phyloP scores from a whole-genome alignment of 2,888 invertebrate genomes.

The Pachydiplax longipennis region DNA sequence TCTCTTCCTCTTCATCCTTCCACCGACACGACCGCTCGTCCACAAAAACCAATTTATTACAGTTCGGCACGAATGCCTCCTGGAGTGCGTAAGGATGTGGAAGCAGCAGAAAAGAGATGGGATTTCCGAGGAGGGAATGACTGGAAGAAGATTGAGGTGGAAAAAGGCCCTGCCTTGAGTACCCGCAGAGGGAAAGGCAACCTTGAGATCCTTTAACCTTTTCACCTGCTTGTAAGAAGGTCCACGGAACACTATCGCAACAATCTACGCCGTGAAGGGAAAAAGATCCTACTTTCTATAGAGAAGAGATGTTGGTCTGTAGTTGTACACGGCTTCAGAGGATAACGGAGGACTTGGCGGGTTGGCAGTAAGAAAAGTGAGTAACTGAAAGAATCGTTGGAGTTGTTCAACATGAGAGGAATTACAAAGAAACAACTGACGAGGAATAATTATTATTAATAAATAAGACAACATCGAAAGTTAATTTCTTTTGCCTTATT shows the following conservation, averaged over 20 bases:
- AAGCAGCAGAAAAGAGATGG: neutral
- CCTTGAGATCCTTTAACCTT: neutral
- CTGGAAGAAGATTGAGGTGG: neutral
- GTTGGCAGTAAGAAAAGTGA: neutral
- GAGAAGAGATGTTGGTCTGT: neutral
- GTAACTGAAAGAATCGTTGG: neutral
- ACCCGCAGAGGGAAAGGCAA: neutral
- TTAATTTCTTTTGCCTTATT: no score
- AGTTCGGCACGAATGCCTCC: neutral
- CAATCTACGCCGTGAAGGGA: neutral
- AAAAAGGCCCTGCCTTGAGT: neutral
- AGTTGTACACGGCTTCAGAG: neutral
- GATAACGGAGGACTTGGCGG: neutral
- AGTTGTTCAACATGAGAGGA: neutral
- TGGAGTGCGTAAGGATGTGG: neutral
- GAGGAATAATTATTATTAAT: no score
- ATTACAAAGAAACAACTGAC: neutral
- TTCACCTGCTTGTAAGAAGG: neutral
- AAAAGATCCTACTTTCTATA: neutral
- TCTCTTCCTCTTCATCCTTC: neutral
- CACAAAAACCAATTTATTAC: neutral
- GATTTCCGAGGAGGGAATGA: neutral
- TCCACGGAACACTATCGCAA: constrained; percentile 4
- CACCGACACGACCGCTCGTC: neutral
- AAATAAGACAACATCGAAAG: no score